Conservation (phyloP, 2,113 vertebrate genomes). For the Gasterosteus aculeatus region DNA sequence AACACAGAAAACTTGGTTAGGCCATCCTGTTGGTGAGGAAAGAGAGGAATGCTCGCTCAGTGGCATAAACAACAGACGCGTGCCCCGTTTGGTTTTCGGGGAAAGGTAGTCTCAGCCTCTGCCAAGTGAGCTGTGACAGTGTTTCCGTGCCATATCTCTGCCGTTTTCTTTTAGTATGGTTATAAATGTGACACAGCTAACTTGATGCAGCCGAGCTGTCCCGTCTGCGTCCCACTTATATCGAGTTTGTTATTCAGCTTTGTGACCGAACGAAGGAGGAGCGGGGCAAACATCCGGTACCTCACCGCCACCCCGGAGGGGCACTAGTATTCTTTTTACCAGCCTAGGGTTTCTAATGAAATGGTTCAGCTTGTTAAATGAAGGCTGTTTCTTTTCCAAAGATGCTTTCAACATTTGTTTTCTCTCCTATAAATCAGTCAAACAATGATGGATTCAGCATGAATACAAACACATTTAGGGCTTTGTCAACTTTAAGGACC, state of each 20-base stretch:
- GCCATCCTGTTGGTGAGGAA: not conserved
- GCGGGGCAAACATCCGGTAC: not conserved
- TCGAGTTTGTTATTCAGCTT: slow-evolving; percentile 5
- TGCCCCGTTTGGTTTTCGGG: not conserved
- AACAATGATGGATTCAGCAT: no score
- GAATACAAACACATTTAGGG: not conserved
- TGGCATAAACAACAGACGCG: not conserved
- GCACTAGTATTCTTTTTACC: not conserved
- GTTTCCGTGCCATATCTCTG: not conserved
- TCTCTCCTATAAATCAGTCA: no score
- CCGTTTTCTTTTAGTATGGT: not conserved
- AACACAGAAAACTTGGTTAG: not conserved
- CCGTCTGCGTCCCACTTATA: not conserved
- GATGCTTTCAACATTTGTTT: no score
- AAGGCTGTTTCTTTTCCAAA: no score
- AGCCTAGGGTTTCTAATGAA: not conserved
- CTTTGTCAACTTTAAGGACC: not conserved
- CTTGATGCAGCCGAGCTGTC: slow-evolving; percentile 1
- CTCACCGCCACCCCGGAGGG: not conserved
- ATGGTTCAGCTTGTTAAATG: no score
- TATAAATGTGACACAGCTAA: not conserved
- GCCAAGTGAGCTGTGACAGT: not conserved
- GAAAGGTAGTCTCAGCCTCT: not conserved
- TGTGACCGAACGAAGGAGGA: not conserved
- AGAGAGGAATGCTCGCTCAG: not conserved